Percentiles rank a stretch among this genome's conserved stretches.
Evolutionary conservation across 2,113 vertebrate genomes (phyloP).

Genomic region (Stomatorhinus ivindoensis): DNA sequence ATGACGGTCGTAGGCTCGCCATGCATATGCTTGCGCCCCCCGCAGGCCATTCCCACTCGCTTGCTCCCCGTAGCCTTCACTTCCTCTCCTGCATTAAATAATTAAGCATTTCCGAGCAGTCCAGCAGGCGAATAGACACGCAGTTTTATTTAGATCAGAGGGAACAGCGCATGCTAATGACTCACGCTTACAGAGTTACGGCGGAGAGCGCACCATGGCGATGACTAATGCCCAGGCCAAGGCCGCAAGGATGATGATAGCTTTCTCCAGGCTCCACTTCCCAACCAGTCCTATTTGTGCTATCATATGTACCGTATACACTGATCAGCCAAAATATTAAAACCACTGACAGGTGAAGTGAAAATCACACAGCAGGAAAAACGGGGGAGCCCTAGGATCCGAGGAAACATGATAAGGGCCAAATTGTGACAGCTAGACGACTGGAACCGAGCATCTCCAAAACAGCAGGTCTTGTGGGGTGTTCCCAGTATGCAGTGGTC

Average conservation of each 20-base stretch:
- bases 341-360: background rate
- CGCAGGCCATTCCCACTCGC: conserved; percentile 35
- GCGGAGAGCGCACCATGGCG: background rate
- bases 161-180: conserved; percentile 36
- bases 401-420: background rate
- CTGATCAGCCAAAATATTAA: background rate
- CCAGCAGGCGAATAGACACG: conserved; percentile 46
- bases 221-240: background rate
- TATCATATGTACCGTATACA: background rate
- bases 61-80: conserved; percentile 27
- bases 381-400: background rate
- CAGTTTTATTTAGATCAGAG: conserved; percentile 47
- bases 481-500: background rate
- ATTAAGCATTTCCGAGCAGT: conserved; percentile 51
- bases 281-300: background rate
- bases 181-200: conserved; percentile 33
- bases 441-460: background rate
- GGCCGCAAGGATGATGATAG: background rate
- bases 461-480: background rate
- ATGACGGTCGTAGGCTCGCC: background rate
- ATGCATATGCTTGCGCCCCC: conserved; percentile 30
- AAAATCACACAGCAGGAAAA: background rate
- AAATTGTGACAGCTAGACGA: background rate
- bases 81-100: conserved; percentile 56
- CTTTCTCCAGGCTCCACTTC: background rate